Base-by-base conservation (phyloP, 2,113 vertebrate genomes). In the Ceuthmochares aereus region DNA sequence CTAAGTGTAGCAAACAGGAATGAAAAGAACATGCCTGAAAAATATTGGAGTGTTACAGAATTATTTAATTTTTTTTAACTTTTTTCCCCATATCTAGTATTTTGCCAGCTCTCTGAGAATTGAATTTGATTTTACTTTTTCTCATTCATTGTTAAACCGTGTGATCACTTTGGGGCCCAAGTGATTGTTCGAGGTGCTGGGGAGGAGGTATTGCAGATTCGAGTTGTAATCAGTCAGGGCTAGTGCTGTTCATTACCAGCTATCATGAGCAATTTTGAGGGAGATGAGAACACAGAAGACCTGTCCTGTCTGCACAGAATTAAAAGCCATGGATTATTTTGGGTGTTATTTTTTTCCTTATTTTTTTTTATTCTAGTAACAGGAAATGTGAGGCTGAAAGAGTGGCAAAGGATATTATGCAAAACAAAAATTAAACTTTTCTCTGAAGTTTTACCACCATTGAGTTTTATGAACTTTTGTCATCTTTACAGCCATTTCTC, bases 211-310 rank as follows among this genome's bases (percentile, higher is more conserved):
- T 12, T 67, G 51, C 14, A 60, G 58, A 15, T 4, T 23, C 17
- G 29, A 58, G 26, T 15, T n/a, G 19, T 76, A 14, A 68, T 16
- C 30, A 29, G 40, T 45, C 42, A 51, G 12, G 22, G 16, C 9
- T 68, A 70, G 32, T 11, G 20, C 6, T 49, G 34, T 22, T 68
- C 15, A 18, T 79, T 66, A 32, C 55, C 64, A 72, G 5, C n/a
- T 64, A 5, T 19, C 0, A 0, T 23, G 5, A 59, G 11, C 22
- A 73, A 45, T 32, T 40, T 20, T 4, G 9, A 9, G 6, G 12
- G 10, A 93, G 7, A 26, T 51, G 40, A 75, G 78, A 82, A 49
- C 14, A 49, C 14, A 40, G 17, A 62, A 78, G 40, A 14, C 9
- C 52, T 85, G 13, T 5, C 8, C 7, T 60, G 8, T 30, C 23